Percentiles rank a stretch among this genome's conserved stretches.
These are phyloP conservation scores for Lerema accius DNA, from an alignment of 1,140 invertebrate genomes.

Conservation along the genomic window DNA sequence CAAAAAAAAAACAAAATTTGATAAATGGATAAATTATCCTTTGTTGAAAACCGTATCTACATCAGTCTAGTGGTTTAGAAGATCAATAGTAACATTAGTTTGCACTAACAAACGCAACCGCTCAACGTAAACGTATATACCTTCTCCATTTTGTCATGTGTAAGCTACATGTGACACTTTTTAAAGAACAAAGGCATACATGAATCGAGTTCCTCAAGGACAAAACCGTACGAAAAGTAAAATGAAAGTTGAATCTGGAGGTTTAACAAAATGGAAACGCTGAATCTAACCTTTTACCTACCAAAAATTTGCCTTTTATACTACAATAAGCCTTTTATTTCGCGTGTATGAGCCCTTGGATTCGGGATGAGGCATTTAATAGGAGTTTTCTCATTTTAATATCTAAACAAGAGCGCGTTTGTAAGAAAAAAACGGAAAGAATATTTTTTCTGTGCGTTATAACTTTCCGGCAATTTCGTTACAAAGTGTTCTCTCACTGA, in stretches of 20 bases:
- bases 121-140: too few species aligned
- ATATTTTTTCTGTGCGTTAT: conserved; percentile 20
- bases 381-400: conserved; percentile 35
- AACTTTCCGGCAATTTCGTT: conserved; percentile 26
- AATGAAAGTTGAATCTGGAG: conserved; percentile 15
- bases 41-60: too few species aligned
- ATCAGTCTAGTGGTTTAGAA: too few species aligned
- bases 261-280: conserved; percentile 17
- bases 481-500: conserved; percentile 20
- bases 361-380: conserved; percentile 35
- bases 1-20: too few species aligned
- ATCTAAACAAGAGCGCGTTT: conserved; percentile 26
- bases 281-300: conserved; percentile 7
- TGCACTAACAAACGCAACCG: too few species aligned
- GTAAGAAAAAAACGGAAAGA: conserved; percentile 17
- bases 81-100: too few species aligned
- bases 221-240: conserved; percentile 15
- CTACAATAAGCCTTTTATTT: conserved; percentile 30
- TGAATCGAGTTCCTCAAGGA: background rate
- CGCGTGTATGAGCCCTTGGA: conserved; percentile 27
- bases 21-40: too few species aligned
- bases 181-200: background rate
- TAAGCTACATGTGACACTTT: background rate
- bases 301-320: conserved; percentile 24
- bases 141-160: too few species aligned